Base-by-base conservation (phyloP, 2,888 invertebrate species). In the Drosophila austrosaltans region DNA sequence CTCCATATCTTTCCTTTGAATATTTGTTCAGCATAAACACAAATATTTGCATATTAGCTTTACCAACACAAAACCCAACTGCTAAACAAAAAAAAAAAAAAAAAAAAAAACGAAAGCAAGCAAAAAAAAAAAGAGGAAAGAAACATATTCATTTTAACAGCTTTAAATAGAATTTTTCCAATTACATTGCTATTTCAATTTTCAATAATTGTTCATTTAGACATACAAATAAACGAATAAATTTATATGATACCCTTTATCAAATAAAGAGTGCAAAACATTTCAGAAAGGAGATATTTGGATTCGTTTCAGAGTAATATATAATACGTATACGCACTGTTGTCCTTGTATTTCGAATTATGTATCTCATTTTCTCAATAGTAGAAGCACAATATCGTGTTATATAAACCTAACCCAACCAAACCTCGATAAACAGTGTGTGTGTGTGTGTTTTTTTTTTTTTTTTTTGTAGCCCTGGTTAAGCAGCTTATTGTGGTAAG, bases 41-140 rank as follows among this genome's bases (percentile, higher is more conserved):
- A 63, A 73, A 73, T 69, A 73, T 75, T 75, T 73, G 73, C 73
- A 73, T 73, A 75, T 73, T 73, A 73, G 75, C 73, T 63, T 48
- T 25, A 48, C 48, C 25, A 48, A 48, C 42, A 42, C 16, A 58
- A 36, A 58, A 28, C 28, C 28, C 53, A 54, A 54, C 25, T 39
- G 58, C 40, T 58, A 28, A 36, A 20, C 32, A 32, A 32, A 32
- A 30, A 22, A 25, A 58, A 30, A 2, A 22, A 25, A 58, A 30
- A 2, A 25, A 30, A 57, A 56, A n/a, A 16, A 57, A 56, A n/a
- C 2, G 3, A 16, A 16, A 20, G 28, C 42, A 53, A 62, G 32
- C 2, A 32, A 16, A 32, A 60, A 42, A 32, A 57, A 36, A 57
- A 36, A 12, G 36, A n/a, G 57, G 12, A 10, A 25, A 30, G 39